A percentile compares a stretch with the other conserved stretches of the same genome.
phyloP scores from a whole-genome alignment of 1,140 invertebrate species.

The Camponotus pennsylvanicus region DNA sequence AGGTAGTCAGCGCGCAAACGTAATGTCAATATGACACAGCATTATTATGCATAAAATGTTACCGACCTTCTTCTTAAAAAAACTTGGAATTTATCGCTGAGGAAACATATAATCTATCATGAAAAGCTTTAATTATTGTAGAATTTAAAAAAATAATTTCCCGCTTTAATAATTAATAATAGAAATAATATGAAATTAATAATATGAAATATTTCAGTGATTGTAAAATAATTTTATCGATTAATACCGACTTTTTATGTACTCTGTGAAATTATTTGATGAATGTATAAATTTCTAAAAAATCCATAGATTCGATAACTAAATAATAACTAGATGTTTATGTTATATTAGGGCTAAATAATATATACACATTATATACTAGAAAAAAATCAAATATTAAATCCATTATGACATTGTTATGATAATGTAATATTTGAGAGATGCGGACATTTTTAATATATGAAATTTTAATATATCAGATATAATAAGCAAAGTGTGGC shows the following conservation, averaged over 20 bases:
- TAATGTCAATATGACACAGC: neutral
- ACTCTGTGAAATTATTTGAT: neutral
- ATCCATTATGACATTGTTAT: conserved; percentile 1
- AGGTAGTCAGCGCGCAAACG: neutral
- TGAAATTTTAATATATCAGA: conserved; percentile 24
- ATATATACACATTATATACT: conserved; percentile 9
- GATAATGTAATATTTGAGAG: conserved; percentile 21
- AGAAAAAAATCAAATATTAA: conserved; percentile 38
- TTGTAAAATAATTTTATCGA: neutral
- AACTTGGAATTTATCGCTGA: conserved; percentile 53
- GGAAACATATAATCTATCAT: conserved; percentile 49
- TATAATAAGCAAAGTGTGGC: neutral
- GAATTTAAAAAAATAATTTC: neutral
- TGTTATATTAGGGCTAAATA: conserved; percentile 1
- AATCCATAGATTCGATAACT: neutral
- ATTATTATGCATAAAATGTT: conserved; percentile 47
- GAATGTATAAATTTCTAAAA: neutral
- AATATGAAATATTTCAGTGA: neutral
- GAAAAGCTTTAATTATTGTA: conserved; percentile 45
- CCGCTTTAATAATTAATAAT: neutral
- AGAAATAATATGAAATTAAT: too few relatives aligned
- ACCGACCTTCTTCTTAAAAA: neutral
- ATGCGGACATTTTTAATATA: conserved; percentile 11
- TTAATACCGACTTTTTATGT: neutral
- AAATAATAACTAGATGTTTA: neutral